Evolutionary conservation across 2,888 invertebrate genomes (phyloP).

Genomic region (Mactromeris polynyma): DNA sequence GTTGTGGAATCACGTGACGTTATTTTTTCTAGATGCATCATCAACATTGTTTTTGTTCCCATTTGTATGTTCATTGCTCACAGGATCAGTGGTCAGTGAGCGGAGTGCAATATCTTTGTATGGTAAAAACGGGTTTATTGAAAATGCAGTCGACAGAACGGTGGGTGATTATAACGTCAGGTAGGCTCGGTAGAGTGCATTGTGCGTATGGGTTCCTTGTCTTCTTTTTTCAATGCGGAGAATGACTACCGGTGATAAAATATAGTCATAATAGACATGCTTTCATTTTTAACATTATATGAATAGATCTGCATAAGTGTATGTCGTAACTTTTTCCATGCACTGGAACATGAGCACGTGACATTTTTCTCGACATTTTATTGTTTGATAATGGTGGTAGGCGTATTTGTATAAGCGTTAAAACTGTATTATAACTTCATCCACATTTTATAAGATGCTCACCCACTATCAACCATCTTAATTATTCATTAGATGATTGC

Average conservation of each 20-base stretch:
- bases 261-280: background rate
- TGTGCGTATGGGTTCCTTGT: background rate
- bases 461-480: too few species aligned
- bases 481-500: too few species aligned
- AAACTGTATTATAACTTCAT: background rate
- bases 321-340: background rate
- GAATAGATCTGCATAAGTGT: background rate
- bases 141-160: background rate
- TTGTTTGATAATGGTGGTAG: background rate
- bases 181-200: background rate
- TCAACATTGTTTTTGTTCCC: background rate
- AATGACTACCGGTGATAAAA: constrained; percentile 8
- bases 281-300: background rate
- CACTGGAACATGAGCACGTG: background rate
- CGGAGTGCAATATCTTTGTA: background rate
- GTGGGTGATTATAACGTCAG: background rate
- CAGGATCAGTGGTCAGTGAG: background rate
- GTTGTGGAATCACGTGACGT: background rate
- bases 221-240: constrained; percentile 18
- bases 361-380: background rate
- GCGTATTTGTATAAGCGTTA: background rate
- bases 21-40: background rate
- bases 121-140: background rate
- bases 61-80: background rate
- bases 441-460: background rate